Base-by-base conservation (phyloP, 2,797 vertebrate species). In the Chromis chromis region DNA sequence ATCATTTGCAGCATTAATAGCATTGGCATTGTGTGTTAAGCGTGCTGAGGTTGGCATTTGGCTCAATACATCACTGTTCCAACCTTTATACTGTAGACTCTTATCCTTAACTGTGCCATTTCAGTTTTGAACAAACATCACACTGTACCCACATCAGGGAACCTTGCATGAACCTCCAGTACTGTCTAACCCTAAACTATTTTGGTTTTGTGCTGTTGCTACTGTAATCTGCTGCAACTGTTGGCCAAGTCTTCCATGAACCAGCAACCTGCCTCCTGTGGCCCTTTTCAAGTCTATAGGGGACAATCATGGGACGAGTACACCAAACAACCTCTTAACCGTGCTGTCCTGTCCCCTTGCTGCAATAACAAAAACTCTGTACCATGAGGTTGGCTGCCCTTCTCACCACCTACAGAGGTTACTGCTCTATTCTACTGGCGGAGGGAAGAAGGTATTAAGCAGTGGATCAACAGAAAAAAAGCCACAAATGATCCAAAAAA, bases 401-500 rank as follows among this genome's bases (percentile, higher is more conserved):
- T 70, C 68, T 73, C 6, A 1, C 59, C 78, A 79, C 74, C 63
- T 40, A 52, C 6, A n/a, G 17, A 79, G 65, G 59, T 76, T 60
- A 74, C 21, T 64, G 46, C n/a, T 74, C 44, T 54, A 40, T 65
- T 66, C 65, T 66, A 25, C 68, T 54, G 40, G 67, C 28, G 36
- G 21, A 44, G 46, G 64, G 40, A 61, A n/a, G 50, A 50, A 49
- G 60, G n/a, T 14, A 11, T 36, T 36, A 10, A 36, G 33, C 24
- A 33, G 49, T 59, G 44, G 62, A 73, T 67, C 44, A 74, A 71
- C 65, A 56, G 58, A 73, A 57, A 76, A 1, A 68, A 65, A 69
- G 72, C 48, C 59, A 74, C 59, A 82, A 64, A 78, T 66, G 48
- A 79, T 74, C 58, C 61, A 65, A 65, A 65, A 74, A 48, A 67